Percentiles rank a stretch among this genome's conserved stretches.
Evolutionary conservation across 1,140 invertebrate genomes (phyloP).

Genomic region (Thrips palmi): DNA sequence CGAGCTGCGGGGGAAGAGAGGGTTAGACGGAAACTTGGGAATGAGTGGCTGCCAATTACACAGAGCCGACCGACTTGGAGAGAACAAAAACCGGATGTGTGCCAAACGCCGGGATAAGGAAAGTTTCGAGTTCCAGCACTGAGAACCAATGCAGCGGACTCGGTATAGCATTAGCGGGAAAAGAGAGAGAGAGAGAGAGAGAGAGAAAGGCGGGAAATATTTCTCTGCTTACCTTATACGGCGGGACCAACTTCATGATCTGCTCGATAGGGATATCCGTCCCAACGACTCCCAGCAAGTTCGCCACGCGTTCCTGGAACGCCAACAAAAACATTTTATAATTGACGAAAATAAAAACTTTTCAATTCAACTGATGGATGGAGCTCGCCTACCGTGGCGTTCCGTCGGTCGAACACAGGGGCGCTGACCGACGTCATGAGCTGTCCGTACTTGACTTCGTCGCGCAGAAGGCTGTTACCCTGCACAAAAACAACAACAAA

Average conservation of each 20-base stretch:
- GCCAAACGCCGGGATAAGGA: no score
- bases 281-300: slow-evolving; percentile 82
- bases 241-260: slow-evolving; percentile 77
- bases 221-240: slow-evolving; percentile 55
- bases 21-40: no score
- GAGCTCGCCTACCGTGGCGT: slow-evolving; percentile 52
- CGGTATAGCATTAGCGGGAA: no score
- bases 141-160: no score
- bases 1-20: no score
- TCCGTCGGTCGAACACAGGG: slow-evolving; percentile 80
- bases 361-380: not conserved
- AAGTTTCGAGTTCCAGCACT: no score
- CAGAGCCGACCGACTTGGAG: no score
- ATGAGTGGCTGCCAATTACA: no score
- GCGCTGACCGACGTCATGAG: slow-evolving; percentile 80
- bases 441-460: slow-evolving; percentile 45
- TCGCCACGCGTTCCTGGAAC: slow-evolving; percentile 55
- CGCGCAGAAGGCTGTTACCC: slow-evolving; percentile 32
- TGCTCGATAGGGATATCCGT: slow-evolving; percentile 86
- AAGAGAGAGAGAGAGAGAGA: no score
- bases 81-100: no score
- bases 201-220: not conserved
- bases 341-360: not conserved
- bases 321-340: slow-evolving; percentile 1
- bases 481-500: slow-evolving; percentile 22